Evolutionary conservation across 2,888 invertebrate species (phyloP).

Genomic region (Dasypogon diadema): DNA sequence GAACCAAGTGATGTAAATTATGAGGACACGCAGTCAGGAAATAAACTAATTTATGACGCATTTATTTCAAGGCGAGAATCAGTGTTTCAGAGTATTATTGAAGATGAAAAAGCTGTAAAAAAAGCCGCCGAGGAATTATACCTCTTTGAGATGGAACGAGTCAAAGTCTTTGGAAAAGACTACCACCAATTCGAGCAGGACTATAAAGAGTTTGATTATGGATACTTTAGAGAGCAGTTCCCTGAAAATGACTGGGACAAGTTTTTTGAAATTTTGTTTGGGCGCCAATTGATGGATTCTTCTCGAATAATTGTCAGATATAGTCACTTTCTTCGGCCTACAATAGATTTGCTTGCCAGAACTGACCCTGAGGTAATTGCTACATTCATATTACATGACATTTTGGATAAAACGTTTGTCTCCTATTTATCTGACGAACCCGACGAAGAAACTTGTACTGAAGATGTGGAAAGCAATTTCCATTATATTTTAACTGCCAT

Average conservation of each 20-base stretch:
- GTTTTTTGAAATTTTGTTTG: slow-evolving; percentile 7
- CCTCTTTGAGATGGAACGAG: slow-evolving; percentile 1
- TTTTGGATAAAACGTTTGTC: slow-evolving; percentile 13
- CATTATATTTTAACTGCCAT: slow-evolving; percentile 1
- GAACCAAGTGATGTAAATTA: slow-evolving; percentile 17
- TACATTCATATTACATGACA: slow-evolving; percentile 4
- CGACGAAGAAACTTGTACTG: not conserved
- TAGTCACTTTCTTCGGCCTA: not conserved
- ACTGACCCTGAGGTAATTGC: slow-evolving; percentile 4
- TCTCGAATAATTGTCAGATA: not conserved
- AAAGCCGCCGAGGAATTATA: slow-evolving; percentile 15
- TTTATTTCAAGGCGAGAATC: not conserved
- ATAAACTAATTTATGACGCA: not conserved
- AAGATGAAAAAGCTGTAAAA: not conserved
- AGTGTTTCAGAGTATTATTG: not conserved
- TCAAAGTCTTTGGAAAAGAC: slow-evolving; percentile 9
- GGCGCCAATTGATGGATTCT: not conserved
- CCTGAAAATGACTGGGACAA: slow-evolving; percentile 15
- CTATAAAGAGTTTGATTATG: slow-evolving; percentile 11
- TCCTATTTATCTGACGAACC: slow-evolving; percentile 2
- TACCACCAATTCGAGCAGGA: slow-evolving; percentile 7
- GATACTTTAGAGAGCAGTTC: not conserved
- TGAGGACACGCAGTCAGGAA: not conserved
- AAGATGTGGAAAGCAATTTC: slow-evolving; percentile 11
- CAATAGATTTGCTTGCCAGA: slow-evolving; percentile 6